These are phyloP conservation scores for Tetramorium simillimum DNA, from an alignment of 1,140 invertebrate genomes.

Conservation along the genomic window DNA sequence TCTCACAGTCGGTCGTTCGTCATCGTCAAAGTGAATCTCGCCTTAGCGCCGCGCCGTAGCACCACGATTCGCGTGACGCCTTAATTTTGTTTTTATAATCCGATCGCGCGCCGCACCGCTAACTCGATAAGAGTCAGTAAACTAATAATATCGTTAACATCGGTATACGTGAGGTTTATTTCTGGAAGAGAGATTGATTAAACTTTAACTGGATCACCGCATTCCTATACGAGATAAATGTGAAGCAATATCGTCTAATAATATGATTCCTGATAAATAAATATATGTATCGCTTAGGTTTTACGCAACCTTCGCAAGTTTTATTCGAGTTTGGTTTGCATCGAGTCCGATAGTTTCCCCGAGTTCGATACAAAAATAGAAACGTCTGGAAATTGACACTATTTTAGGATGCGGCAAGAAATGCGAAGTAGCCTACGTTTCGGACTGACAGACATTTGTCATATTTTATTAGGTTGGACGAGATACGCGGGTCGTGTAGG, in stretches of 20 bases:
- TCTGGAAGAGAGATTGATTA: not conserved
- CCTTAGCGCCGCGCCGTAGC: no score
- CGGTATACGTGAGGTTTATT: not conserved
- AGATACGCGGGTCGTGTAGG: conserved; percentile 21
- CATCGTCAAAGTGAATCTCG: conserved; percentile 43
- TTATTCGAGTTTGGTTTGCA: not conserved
- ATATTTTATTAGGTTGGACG: conserved; percentile 44
- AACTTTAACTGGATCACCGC: not conserved
- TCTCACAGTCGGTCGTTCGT: conserved; percentile 40
- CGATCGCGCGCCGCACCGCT: not conserved
- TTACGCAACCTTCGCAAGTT: not conserved
- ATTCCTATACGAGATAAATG: not conserved
- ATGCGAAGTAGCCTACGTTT: not conserved
- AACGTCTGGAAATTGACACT: conserved; percentile 10
- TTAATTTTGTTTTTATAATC: conserved; percentile 37
- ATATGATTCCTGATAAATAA: not conserved
- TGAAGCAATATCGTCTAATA: not conserved
- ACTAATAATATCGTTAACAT: conserved; percentile 21
- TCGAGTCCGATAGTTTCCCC: not conserved
- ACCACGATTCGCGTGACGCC: conserved; percentile 10
- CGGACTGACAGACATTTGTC: conserved; percentile 25
- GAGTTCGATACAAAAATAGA: not conserved
- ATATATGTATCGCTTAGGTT: not conserved
- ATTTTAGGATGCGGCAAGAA: conserved; percentile 23
- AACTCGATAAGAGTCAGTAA: conserved; percentile 1